Conservation (phyloP, 1,140 invertebrate species). For the Neotoxoptera formosana region DNA sequence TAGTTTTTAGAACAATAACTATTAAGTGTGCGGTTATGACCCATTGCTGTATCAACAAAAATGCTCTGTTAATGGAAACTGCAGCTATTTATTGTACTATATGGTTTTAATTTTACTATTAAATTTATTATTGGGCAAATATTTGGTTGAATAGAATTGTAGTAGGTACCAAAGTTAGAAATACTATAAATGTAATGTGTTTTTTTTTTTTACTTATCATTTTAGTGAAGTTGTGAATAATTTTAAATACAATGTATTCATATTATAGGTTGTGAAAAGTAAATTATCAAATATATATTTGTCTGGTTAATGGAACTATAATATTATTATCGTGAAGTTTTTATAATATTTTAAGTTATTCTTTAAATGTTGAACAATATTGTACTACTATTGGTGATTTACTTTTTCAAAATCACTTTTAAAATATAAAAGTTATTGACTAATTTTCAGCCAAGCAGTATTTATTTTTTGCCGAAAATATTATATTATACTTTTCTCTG, state of each 20-base stretch:
- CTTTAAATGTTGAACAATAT: background rate
- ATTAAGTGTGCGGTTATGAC: background rate
- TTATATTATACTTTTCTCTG: background rate
- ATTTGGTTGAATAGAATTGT: constrained; percentile 32
- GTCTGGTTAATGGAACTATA: background rate
- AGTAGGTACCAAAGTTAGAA: constrained; percentile 30
- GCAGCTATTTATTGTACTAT: background rate
- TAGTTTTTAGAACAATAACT: background rate
- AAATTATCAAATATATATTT: background rate
- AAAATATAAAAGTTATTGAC: background rate
- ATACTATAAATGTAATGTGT: background rate
- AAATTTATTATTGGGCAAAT: background rate
- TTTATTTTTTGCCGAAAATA: background rate
- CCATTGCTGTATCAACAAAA: background rate
- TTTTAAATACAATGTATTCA: constrained; percentile 44
- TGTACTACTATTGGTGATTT: background rate
- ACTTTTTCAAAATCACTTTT: background rate
- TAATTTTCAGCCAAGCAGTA: background rate
- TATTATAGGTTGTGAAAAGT: constrained; percentile 35
- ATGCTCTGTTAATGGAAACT: background rate
- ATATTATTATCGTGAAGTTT: background rate
- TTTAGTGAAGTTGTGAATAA: constrained; percentile 33
- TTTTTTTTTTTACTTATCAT: constrained; percentile 7
- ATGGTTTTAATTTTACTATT: background rate
- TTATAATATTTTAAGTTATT: background rate